Conservation (phyloP, 2,113 vertebrate genomes). For the Suncus etruscus region DNA sequence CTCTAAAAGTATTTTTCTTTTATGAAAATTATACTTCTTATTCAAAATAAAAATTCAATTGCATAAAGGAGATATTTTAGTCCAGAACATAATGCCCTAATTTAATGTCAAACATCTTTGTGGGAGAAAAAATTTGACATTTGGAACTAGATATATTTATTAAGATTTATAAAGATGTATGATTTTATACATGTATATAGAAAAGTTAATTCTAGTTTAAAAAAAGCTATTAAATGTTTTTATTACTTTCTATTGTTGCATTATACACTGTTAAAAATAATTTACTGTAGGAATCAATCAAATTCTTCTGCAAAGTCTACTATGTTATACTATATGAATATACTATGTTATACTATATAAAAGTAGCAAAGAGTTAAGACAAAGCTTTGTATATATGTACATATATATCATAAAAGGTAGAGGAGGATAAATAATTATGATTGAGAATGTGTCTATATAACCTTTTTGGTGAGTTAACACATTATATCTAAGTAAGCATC, state of each 20-base stretch:
- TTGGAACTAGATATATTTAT: slow-evolving; percentile 79
- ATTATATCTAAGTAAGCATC: not conserved
- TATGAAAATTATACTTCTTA: slow-evolving; percentile 79
- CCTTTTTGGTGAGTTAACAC: slow-evolving; percentile 1
- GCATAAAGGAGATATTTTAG: slow-evolving; percentile 69
- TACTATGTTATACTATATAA: not conserved
- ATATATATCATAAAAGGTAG: not conserved
- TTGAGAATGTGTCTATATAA: not conserved
- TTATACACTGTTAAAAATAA: slow-evolving; percentile 58
- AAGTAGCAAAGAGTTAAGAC: not conserved
- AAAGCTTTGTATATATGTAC: not conserved
- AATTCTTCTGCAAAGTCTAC: slow-evolving; percentile 9
- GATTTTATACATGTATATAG: slow-evolving; percentile 75
- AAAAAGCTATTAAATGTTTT: slow-evolving; percentile 78
- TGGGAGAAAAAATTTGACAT: slow-evolving; percentile 78
- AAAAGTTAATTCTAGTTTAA: slow-evolving; percentile 78
- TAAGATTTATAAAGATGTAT: slow-evolving; percentile 76
- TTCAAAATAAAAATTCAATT: slow-evolving; percentile 74
- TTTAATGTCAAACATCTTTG: slow-evolving; percentile 76
- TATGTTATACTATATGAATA: too few relatives aligned
- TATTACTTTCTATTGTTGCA: slow-evolving; percentile 64
- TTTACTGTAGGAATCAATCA: slow-evolving; percentile 55
- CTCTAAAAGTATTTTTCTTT: slow-evolving; percentile 73
- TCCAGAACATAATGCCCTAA: slow-evolving; percentile 75
- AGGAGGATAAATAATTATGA: not conserved